These are phyloP conservation scores for Blastobasis lacticolella DNA, from an alignment of 2,888 invertebrate species.

Conservation along the genomic window DNA sequence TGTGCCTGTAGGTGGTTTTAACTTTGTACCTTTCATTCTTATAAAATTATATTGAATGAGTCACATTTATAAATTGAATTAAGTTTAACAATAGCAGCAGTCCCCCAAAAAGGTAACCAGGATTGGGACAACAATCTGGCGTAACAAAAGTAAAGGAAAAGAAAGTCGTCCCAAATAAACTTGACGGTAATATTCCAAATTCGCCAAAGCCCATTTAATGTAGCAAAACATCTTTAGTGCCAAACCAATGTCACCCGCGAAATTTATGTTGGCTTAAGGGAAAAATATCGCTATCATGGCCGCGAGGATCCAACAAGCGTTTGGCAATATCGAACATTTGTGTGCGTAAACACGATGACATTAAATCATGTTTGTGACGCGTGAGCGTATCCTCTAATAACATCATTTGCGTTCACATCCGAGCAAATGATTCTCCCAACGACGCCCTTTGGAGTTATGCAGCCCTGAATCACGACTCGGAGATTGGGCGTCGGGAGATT, in stretches of 20 bases:
- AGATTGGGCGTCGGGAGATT: too few relatives aligned
- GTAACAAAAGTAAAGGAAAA: neutral
- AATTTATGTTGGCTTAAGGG: neutral
- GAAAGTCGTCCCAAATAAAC: too few relatives aligned
- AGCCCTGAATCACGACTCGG: constrained; percentile 9
- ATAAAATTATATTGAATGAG: too few relatives aligned
- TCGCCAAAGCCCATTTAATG: neutral
- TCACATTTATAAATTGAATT: too few relatives aligned
- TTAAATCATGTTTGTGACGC: constrained; percentile 16
- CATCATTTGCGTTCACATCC: constrained; percentile 16
- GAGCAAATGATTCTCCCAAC: constrained; percentile 18
- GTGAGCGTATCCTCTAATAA: constrained; percentile 19
- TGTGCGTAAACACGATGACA: constrained; percentile 11
- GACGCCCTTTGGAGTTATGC: constrained; percentile 13
- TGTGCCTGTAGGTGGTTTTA: too few relatives aligned
- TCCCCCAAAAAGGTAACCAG: too few relatives aligned
- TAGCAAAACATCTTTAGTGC: neutral
- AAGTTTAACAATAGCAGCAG: too few relatives aligned
- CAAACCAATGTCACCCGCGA: neutral
- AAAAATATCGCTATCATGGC: neutral
- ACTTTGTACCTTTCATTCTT: too few relatives aligned
- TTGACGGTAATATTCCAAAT: too few relatives aligned
- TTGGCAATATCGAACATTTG: neutral
- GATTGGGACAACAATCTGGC: too few relatives aligned
- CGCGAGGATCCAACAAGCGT: neutral